Evolutionary conservation across 2,797 vertebrate genomes (phyloP).

Genomic region (Hippocampus kuda): DNA sequence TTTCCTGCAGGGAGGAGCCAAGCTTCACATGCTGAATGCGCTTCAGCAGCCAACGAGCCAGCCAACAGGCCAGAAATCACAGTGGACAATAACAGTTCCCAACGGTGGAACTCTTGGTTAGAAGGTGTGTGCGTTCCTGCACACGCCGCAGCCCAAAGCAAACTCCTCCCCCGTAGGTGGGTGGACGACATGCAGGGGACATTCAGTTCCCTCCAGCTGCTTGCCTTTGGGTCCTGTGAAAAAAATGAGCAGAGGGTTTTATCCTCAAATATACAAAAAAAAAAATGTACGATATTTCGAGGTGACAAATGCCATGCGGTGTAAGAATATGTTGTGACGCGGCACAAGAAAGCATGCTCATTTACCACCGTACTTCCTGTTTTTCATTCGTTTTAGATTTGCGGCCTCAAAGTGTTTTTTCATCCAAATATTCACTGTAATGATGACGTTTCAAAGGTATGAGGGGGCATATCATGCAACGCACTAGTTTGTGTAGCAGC

Average conservation of each 20-base stretch:
- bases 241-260: conserved; percentile 2
- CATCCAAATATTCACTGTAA: no score
- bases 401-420: no score
- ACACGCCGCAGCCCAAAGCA: conserved; percentile 95
- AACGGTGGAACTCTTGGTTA: conserved; percentile 58
- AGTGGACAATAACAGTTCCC: conserved; percentile 56
- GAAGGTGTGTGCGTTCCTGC: conserved; percentile 98
- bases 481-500: no score
- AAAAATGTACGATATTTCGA: no score
- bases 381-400: no score
- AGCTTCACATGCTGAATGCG: conserved; percentile 39
- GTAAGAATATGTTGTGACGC: no score
- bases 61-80: conserved; percentile 39
- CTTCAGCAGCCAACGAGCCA: conserved; percentile 37
- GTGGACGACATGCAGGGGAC: conserved; percentile 95
- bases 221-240: conserved; percentile 93
- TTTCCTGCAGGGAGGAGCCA: conserved; percentile 35
- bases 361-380: no score
- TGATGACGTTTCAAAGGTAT: no score
- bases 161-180: conserved; percentile 98
- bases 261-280: not conserved
- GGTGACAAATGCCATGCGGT: no score
- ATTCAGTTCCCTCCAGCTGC: conserved; percentile 95
- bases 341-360: no score
- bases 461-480: no score